phyloP scores from a whole-genome alignment of 2,888 invertebrate genomes.

The Drosophila fungiperda region DNA sequence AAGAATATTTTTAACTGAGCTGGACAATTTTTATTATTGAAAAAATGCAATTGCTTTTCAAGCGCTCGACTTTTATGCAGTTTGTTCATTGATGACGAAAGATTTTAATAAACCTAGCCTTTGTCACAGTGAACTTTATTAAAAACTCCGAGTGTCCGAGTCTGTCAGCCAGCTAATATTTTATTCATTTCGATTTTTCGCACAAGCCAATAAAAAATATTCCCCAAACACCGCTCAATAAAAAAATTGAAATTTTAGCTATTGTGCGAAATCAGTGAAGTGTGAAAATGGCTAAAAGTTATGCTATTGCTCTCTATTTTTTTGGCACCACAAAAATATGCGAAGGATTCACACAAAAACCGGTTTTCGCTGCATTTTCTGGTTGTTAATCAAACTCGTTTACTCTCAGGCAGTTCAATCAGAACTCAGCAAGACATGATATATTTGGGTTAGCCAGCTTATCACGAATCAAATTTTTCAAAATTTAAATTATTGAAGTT shows the following conservation, averaged over 20 bases:
- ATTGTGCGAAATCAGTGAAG: slow-evolving; percentile 53
- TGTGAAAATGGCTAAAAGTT: slow-evolving; percentile 62
- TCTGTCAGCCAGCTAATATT: slow-evolving; percentile 54
- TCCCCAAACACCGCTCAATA: slow-evolving; percentile 8
- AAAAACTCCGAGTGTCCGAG: slow-evolving; percentile 43
- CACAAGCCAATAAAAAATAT: slow-evolving; percentile 32
- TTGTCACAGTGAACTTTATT: slow-evolving; percentile 59
- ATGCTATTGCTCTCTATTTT: slow-evolving; percentile 36
- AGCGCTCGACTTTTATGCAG: slow-evolving; percentile 17
- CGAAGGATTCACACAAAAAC: slow-evolving; percentile 7
- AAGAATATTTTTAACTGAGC: slow-evolving; percentile 41
- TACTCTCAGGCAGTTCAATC: not conserved
- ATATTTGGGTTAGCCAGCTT: not conserved
- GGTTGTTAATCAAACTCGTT: not conserved
- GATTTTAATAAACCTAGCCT: slow-evolving; percentile 62
- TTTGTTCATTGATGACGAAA: slow-evolving; percentile 50
- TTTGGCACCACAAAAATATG: slow-evolving; percentile 26
- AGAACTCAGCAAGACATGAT: not conserved
- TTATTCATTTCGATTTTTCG: slow-evolving; percentile 60
- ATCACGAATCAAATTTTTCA: not conserved
- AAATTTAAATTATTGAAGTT: not conserved
- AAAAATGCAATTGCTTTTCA: slow-evolving; percentile 41
- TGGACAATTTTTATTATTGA: slow-evolving; percentile 25
- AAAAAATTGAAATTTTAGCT: slow-evolving; percentile 43
- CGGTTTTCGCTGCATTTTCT: slow-evolving; percentile 3